Evolutionary conservation across 2,888 invertebrate genomes (phyloP), one percentile per base, ranked within the genome.

Genomic region (Drosophila anceps): DNA sequence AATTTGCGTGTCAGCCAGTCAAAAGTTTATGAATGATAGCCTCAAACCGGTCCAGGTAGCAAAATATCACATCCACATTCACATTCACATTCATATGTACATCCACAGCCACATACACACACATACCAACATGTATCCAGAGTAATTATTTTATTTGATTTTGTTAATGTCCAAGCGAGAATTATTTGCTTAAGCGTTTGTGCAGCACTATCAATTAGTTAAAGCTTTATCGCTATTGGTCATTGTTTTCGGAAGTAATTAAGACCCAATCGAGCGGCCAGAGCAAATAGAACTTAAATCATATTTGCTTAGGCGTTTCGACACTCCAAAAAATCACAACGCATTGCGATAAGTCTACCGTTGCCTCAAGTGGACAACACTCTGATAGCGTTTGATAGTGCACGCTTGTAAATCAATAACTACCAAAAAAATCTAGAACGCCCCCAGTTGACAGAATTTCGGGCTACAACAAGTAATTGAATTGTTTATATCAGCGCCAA

Each of bases 201-300:
- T 62, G 64, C 65, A 68, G 70, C 74, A 69, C 77, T 78, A 82
- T 90, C 85, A 86, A 88, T 85, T 81, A 85, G 90, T 85, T 77
- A 81, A 61, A 63, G 70, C 71, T 71, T 66, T 71, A 82, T 71
- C 77, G 69, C 70, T 55, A 67, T 87, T 76, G 79, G 74, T 79
- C 87, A 83, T 88, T 86, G 90, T 86, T 85, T 85, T 88, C 90
- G 88, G 90, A 88, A 89, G 88, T 84, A 88, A 88, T 88, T 88
- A 90, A 89, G 85, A 82, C 81, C 77, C 88, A 89, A 88, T 88
- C 90, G 84, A 59, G 59, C 68, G 84, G 58, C 51, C 73, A 75
- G 68, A 62, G 88, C 75, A 89, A 85, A 85, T 70, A 85, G 65
- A 87, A 76, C 88, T 82, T 81, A 76, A 87, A 87, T 88, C 90